These are phyloP conservation scores for Carapus acus DNA, from an alignment of 2,797 vertebrate genomes.

Conservation along the genomic window DNA sequence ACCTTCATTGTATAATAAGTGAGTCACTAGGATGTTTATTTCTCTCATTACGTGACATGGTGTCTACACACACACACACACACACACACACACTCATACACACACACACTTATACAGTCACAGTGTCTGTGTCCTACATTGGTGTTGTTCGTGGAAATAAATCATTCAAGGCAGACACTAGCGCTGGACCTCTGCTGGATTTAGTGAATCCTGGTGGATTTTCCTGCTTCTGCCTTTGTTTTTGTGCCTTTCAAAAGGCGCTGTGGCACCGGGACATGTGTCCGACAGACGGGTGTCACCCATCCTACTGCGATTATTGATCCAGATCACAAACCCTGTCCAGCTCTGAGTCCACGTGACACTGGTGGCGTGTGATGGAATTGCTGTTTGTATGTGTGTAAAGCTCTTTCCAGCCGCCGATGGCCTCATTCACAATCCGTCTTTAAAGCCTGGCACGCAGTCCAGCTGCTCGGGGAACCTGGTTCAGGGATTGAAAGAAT, in stretches of 20 bases:
- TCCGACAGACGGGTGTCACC: slow-evolving; percentile 24
- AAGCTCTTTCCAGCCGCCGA: slow-evolving; percentile 37
- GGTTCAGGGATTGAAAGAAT: slow-evolving; percentile 27
- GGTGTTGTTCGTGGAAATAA: too few relatives aligned
- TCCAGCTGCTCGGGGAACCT: slow-evolving; percentile 32
- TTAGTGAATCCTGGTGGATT: too few relatives aligned
- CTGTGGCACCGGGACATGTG: slow-evolving; percentile 46
- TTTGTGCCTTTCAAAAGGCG: slow-evolving; percentile 9
- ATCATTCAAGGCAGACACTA: slow-evolving; percentile 16
- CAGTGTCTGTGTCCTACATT: not conserved
- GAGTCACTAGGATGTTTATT: slow-evolving; percentile 31
- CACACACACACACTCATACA: too few relatives aligned
- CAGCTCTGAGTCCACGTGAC: slow-evolving; percentile 43
- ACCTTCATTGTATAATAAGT: slow-evolving; percentile 48
- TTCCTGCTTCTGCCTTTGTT: slow-evolving; percentile 19
- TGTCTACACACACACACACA: slow-evolving; percentile 13
- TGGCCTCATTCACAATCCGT: slow-evolving; percentile 34
- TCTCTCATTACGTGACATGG: slow-evolving; percentile 21
- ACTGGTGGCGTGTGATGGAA: slow-evolving; percentile 24
- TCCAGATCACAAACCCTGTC: slow-evolving; percentile 33
- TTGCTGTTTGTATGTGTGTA: slow-evolving; percentile 36
- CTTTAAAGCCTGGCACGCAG: slow-evolving; percentile 33
- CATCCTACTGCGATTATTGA: slow-evolving; percentile 47
- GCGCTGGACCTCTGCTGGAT: too few relatives aligned
- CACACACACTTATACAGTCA: too few relatives aligned